Evolutionary conservation across 2,888 invertebrate species (phyloP).

Genomic region (Noctua pronuba): DNA sequence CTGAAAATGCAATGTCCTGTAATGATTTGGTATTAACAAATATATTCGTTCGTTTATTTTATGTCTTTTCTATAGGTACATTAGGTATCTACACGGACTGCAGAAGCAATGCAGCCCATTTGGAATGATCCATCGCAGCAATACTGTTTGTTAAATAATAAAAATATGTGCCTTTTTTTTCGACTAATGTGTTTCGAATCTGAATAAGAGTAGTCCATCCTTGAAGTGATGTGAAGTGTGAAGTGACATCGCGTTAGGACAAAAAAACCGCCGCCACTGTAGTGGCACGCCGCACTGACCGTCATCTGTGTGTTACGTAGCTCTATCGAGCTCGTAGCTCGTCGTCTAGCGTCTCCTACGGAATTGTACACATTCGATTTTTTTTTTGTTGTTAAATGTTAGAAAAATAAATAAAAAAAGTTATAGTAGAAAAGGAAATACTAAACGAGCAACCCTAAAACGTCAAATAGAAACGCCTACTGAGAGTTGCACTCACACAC

Average conservation of each 20-base stretch:
- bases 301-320: background rate
- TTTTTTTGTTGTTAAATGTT: background rate
- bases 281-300: background rate
- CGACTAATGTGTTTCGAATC: background rate
- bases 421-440: constrained; percentile 22
- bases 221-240: background rate
- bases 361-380: background rate
- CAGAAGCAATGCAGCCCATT: background rate
- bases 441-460: constrained; percentile 13
- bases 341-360: background rate
- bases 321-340: no score
- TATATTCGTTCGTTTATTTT: background rate
- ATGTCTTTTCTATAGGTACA: no score
- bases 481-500: constrained; percentile 3
- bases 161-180: background rate
- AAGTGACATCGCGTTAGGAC: background rate
- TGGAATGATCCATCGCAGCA: background rate
- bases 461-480: constrained; percentile 17
- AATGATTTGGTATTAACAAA: background rate
- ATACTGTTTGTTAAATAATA: background rate
- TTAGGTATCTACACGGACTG: background rate
- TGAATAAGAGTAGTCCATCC: background rate
- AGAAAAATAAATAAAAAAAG: no score
- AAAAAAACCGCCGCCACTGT: background rate
- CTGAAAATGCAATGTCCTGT: background rate